A percentile compares a stretch with the other conserved stretches of the same genome.
These are phyloP conservation scores for Melopsittacus undulatus DNA, from an alignment of 2,797 vertebrate species.

Conservation along the genomic window DNA sequence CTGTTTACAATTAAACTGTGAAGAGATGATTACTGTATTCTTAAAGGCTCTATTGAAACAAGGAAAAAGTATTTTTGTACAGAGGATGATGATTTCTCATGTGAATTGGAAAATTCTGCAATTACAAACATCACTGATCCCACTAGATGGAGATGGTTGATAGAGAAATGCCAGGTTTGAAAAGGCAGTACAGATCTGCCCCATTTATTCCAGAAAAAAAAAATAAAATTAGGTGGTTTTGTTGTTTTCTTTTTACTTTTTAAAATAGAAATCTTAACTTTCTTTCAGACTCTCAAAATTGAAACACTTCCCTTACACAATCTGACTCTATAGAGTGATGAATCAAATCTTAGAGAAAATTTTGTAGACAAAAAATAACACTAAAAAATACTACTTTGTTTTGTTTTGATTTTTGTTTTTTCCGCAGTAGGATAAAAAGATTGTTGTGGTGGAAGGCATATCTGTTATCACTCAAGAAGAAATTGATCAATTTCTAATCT, in stretches of 20 bases:
- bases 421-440: neutral
- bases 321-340: neutral
- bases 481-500: neutral
- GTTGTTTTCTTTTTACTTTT: neutral
- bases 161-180: slow-evolving; percentile 25
- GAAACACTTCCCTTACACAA: neutral
- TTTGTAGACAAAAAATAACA: neutral
- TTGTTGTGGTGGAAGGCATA: neutral
- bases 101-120: neutral
- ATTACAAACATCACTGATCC: slow-evolving; percentile 27
- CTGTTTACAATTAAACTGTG: neutral
- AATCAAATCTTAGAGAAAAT: neutral
- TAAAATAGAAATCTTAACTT: neutral
- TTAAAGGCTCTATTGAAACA: neutral
- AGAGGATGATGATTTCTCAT: neutral
- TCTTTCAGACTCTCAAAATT: neutral
- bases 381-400: neutral
- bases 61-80: neutral
- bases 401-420: neutral
- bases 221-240: neutral
- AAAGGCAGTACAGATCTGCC: neutral
- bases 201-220: neutral
- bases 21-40: neutral
- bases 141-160: slow-evolving; percentile 65
- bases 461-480: neutral